These are phyloP conservation scores for Salvelinus fontinalis DNA, from an alignment of 2,113 vertebrate species.

Conservation along the genomic window DNA sequence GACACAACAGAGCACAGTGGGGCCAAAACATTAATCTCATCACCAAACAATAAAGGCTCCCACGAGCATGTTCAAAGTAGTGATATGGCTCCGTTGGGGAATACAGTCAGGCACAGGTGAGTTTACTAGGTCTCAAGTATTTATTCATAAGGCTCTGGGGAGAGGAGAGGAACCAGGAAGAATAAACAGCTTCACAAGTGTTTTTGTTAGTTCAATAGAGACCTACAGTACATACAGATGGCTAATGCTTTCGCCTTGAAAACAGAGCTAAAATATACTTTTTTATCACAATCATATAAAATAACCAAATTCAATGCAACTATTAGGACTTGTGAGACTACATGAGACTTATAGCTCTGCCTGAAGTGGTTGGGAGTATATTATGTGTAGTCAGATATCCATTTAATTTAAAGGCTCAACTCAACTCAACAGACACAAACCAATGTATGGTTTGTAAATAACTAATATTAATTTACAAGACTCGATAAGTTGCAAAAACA, in stretches of 20 bases:
- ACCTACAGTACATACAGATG: conserved; percentile 4
- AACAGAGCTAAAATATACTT: no score
- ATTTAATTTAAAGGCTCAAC: not conserved
- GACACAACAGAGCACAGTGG: conserved; percentile 11
- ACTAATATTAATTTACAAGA: no score
- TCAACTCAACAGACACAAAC: no score
- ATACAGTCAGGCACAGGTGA: conserved; percentile 10
- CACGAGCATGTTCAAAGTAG: conserved; percentile 21
- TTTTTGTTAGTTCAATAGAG: conserved; percentile 30
- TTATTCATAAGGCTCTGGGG: conserved; percentile 11
- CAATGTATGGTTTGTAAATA: no score
- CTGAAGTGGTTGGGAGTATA: no score
- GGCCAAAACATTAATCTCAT: conserved; percentile 18
- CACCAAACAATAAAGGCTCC: conserved; percentile 29
- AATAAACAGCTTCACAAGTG: conserved; percentile 28
- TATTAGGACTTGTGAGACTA: no score
- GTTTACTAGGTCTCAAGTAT: conserved; percentile 30
- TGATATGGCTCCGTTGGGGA: conserved; percentile 20
- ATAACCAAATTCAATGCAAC: no score
- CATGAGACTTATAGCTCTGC: no score
- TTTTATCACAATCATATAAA: no score
- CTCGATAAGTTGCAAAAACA: no score
- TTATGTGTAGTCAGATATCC: no score
- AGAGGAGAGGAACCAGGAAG: conserved; percentile 4
- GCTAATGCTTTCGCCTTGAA: no score